phyloP scores from a whole-genome alignment of 2,113 vertebrate species.

The Puntigrus tetrazona region DNA sequence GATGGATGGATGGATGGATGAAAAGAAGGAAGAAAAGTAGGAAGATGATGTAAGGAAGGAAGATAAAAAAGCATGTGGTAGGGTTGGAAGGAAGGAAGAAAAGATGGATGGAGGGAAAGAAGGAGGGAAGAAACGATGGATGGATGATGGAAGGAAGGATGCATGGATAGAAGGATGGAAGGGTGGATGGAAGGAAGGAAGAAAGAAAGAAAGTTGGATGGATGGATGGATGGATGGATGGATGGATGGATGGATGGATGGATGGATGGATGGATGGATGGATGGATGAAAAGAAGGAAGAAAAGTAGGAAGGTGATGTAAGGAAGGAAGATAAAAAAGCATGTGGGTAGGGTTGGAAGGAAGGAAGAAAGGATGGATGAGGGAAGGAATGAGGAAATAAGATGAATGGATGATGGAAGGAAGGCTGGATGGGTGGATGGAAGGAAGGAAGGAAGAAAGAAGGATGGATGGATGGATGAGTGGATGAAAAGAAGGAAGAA shows the following conservation, averaged over 20 bases:
- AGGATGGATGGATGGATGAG: too few relatives aligned
- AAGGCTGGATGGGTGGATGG: neutral
- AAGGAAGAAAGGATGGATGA: neutral
- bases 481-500: neutral
- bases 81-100: neutral
- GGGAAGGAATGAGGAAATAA: neutral
- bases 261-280: neutral
- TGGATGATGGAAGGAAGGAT: neutral
- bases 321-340: neutral
- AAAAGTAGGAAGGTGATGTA: neutral
- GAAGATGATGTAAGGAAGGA: neutral
- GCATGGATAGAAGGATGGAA: neutral
- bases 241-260: neutral
- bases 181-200: neutral
- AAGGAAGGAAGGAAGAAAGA: neutral
- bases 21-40: neutral
- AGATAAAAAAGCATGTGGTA: too few relatives aligned
- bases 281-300: neutral
- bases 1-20: neutral
- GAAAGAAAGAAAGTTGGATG: neutral
- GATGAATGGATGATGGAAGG: neutral
- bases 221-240: neutral
- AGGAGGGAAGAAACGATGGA: neutral
- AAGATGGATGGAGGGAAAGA: neutral
- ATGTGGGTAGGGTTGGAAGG: too few relatives aligned